Evolutionary conservation across 2,797 vertebrate genomes (phyloP), one percentile per base, ranked within the genome.

Genomic region (Dermochelys coriacea): DNA sequence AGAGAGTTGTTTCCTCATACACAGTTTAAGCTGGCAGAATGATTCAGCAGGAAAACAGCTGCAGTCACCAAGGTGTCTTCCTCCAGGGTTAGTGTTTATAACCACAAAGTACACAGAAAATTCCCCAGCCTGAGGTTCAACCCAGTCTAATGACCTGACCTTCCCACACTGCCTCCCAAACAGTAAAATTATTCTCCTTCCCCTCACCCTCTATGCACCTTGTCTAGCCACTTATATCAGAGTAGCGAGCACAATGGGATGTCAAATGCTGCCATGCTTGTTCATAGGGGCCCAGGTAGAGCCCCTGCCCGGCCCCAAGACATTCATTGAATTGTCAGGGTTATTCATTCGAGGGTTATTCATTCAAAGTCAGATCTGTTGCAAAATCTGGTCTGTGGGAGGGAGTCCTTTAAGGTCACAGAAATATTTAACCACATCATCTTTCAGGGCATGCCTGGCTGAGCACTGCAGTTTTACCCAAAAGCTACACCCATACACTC

Each of bases 361-460:
- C n/a, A n/a, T n/a, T n/a, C 74, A 29, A 31, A 25, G 27, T 47
- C 74, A 77, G 45, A 45, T 14, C 25, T 41, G 37, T 74, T 74
- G 68, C 41, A 41, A 74, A 74, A 74, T 6, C 21, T 25, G 23
- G 37, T 45, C 21, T 7, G 15, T 4, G 25, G 45, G 7, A 27
- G 23, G 45, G 27, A 49, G 45, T 77, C 74, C 12, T 31, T 18
- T 49, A 79, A 51, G 78, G 57, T 89, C 52, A 21, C 95, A 95
- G 95, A 84, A 97, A 96, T 96, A 85, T 96, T 96, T 97, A 97
- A 97, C 95, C 3, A 54, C 87, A 1, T n/a, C 29, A 5, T 85
- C 85, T 95, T 94, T 27, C 45, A 31, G 25, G 45, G 6, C 25
- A 29, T 15, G 25, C 45, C 74, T 31, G 74, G 74, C 37, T 71